These are phyloP conservation scores for Dermochelys coriacea DNA, from an alignment of 2,797 vertebrate species.

Conservation along the genomic window DNA sequence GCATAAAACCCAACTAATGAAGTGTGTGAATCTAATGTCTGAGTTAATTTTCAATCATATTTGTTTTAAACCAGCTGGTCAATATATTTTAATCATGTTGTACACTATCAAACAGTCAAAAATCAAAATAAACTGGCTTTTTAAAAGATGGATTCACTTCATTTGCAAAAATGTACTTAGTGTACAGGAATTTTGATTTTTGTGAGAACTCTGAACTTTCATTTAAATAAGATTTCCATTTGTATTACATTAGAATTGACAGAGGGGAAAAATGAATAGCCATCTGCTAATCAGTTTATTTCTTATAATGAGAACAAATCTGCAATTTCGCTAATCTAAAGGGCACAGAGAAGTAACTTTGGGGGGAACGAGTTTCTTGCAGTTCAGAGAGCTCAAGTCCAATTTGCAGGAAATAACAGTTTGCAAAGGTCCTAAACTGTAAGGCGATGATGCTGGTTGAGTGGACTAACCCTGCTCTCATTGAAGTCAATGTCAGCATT, in stretches of 20 bases:
- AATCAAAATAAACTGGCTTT: slow-evolving; percentile 14
- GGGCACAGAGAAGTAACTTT: slow-evolving; percentile 9
- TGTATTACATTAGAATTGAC: slow-evolving; percentile 59
- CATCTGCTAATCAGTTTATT: slow-evolving; percentile 73
- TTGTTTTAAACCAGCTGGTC: slow-evolving; percentile 44
- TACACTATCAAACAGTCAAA: slow-evolving; percentile 10
- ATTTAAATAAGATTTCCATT: slow-evolving; percentile 69
- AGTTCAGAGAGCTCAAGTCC: slow-evolving; percentile 28
- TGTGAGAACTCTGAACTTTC: slow-evolving; percentile 26
- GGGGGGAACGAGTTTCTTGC: slow-evolving; percentile 1
- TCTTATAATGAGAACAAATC: slow-evolving; percentile 70
- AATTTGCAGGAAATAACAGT: not conserved
- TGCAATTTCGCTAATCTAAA: slow-evolving; percentile 37
- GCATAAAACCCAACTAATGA: not conserved
- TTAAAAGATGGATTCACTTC: slow-evolving; percentile 50
- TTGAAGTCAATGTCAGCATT: not conserved
- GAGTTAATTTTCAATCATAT: slow-evolving; percentile 56
- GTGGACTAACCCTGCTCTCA: not conserved
- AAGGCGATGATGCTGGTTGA: slow-evolving; percentile 10
- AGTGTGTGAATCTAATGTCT: not conserved
- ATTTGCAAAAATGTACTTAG: slow-evolving; percentile 35
- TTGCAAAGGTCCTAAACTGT: slow-evolving; percentile 8
- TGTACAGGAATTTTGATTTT: slow-evolving; percentile 32
- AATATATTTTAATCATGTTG: slow-evolving; percentile 51
- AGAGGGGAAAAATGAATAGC: slow-evolving; percentile 52